These are phyloP conservation scores for Drosophila bocki DNA, from an alignment of 1,140 invertebrate genomes.

Conservation along the genomic window DNA sequence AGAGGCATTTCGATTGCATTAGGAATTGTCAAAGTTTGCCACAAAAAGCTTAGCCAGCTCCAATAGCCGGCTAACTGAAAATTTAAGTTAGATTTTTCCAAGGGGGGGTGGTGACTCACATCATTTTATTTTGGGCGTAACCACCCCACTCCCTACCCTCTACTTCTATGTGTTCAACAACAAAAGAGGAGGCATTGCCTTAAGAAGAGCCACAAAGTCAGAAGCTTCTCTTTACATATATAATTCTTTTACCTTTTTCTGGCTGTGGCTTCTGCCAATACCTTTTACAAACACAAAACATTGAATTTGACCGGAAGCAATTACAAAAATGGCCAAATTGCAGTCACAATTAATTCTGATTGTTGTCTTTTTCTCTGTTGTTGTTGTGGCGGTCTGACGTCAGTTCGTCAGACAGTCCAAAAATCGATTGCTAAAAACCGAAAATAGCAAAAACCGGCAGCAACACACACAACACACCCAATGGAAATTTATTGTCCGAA, in stretches of 20 bases:
- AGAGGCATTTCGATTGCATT: slow-evolving; percentile 76
- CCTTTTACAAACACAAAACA: slow-evolving; percentile 32
- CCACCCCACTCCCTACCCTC: neutral
- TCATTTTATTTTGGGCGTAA: slow-evolving; percentile 15
- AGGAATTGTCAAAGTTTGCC: slow-evolving; percentile 67
- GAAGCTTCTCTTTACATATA: slow-evolving; percentile 5
- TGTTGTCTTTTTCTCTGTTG: slow-evolving; percentile 30
- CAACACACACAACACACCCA: neutral
- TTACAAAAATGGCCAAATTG: slow-evolving; percentile 80
- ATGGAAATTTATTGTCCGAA: slow-evolving; percentile 62
- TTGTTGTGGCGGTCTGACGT: slow-evolving; percentile 65
- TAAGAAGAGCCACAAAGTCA: slow-evolving; percentile 11
- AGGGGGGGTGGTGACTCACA: slow-evolving; percentile 27
- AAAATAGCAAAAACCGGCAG: slow-evolving; percentile 43
- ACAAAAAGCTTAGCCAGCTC: slow-evolving; percentile 9
- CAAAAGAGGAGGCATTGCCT: slow-evolving; percentile 31
- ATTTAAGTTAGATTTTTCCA: slow-evolving; percentile 38
- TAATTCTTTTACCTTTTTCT: neutral
- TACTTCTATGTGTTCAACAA: neutral
- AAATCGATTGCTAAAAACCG: slow-evolving; percentile 30
- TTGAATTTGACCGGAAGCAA: slow-evolving; percentile 61
- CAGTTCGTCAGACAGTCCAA: slow-evolving; percentile 30
- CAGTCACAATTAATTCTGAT: slow-evolving; percentile 65
- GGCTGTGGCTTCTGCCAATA: slow-evolving; percentile 26
- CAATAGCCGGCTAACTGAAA: slow-evolving; percentile 9